Evolutionary conservation across 2,113 vertebrate species (phyloP), one percentile per base, ranked within the genome.

Genomic region (Pangasianodon gigas): DNA sequence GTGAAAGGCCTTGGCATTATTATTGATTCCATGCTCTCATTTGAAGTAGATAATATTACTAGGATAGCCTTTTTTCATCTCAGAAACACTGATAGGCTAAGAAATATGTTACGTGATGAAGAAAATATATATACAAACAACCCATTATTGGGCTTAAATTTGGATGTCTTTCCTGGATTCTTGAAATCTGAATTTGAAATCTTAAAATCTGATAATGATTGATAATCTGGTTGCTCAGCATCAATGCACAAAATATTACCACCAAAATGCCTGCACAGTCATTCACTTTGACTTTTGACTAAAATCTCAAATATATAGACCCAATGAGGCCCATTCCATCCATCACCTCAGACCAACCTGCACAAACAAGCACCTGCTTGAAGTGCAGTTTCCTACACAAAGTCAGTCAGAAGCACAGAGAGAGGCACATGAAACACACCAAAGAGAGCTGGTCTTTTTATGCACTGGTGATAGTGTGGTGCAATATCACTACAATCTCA

Each of bases 401-500:
- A 69, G 44, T 52, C 65, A 52, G 18, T 26, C 10, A 54, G 48
- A 44, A n/a, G 54, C 52, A 56, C 52, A 58, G 10, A 46, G 8
- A 8, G 74, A 24, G 19, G 37, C 74, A 77, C 71, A 44, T 44
- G 18, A 75, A 48, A 11, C 21, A 48, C 74, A 46, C 9, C 19
- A 87, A 26, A 41, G 11, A 16, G 19, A 87, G 21, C 56, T 67
- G n/a, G 44, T 79, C 85, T 86, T 41, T 74, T 79, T 11, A 51
- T 56, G n/a, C 4, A 44, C n/a, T 37, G 51, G n/a, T 71, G 85
- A 48, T 10, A 75, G 37, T 19, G 71, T 77, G 86, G 37, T 60
- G 86, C 37, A 87, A 46, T 46, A 87, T 29, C 24, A 71, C 32
- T 87, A 56, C 67, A 79, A 62, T 48, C 74, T 58, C 37, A 54